phyloP scores from a whole-genome alignment of 2,113 vertebrate genomes.

The Cottus gobio region DNA sequence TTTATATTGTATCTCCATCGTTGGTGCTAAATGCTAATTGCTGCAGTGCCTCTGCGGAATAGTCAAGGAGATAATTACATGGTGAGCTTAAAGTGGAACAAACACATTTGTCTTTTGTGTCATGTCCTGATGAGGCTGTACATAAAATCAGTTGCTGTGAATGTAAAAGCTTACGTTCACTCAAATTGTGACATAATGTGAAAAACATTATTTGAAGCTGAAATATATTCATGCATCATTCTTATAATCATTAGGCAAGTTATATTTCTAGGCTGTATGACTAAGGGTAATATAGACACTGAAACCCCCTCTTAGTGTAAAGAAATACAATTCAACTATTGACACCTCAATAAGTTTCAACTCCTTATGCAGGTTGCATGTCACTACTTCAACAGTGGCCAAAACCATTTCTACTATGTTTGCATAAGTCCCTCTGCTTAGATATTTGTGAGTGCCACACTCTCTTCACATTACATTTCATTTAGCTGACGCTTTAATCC shows the following conservation, averaged over 20 bases:
- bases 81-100: neutral
- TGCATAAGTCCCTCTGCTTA: neutral
- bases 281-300: neutral
- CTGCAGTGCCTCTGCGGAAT: neutral
- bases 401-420: neutral
- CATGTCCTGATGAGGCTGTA: neutral
- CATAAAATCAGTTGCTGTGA: constrained; percentile 2
- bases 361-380: too few relatives aligned
- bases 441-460: neutral
- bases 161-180: neutral
- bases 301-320: neutral
- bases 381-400: neutral
- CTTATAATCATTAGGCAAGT: neutral
- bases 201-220: neutral
- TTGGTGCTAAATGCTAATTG: constrained; percentile 10
- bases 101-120: neutral
- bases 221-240: neutral
- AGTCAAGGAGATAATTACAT: constrained; percentile 1
- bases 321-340: neutral
- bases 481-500: too few relatives aligned
- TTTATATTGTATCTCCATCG: neutral
- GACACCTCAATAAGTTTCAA: neutral
- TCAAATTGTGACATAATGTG: neutral
- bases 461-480: neutral
- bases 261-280: neutral